A percentile compares a stretch with the other conserved stretches of the same genome.
These are phyloP conservation scores for Melinaea marsaeus DNA, from an alignment of 2,888 invertebrate genomes.

Conservation along the genomic window DNA sequence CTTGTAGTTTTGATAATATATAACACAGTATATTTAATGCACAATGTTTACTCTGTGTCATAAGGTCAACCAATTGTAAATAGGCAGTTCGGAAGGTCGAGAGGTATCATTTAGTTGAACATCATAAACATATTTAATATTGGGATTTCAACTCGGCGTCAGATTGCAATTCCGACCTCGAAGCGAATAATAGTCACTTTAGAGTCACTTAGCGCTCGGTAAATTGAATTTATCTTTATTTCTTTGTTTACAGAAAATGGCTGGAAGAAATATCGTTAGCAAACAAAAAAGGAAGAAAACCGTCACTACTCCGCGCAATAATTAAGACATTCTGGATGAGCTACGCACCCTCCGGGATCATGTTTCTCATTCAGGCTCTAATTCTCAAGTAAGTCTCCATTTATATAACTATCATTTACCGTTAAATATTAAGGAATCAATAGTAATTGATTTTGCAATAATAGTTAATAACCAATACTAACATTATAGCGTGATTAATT, in stretches of 20 bases:
- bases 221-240: slow-evolving; percentile 2
- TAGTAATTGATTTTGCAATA: background rate
- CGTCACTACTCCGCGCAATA: slow-evolving; percentile 81
- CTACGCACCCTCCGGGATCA: slow-evolving; percentile 80
- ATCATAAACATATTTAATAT: too few species aligned
- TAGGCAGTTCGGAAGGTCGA: too few species aligned
- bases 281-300: slow-evolving; percentile 75
- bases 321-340: slow-evolving; percentile 83
- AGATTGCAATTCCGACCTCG: too few species aligned
- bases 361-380: slow-evolving; percentile 78
- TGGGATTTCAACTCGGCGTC: too few species aligned
- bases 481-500: background rate
- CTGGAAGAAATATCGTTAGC: slow-evolving; percentile 79
- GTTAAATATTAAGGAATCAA: too few species aligned
- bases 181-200: too few species aligned
- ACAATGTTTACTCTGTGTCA: too few species aligned
- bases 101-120: too few species aligned
- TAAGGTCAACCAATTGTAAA: too few species aligned
- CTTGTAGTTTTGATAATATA: too few species aligned
- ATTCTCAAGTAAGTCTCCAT: slow-evolving; percentile 64
- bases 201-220: too few species aligned
- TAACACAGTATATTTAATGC: too few species aligned
- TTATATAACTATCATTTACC: background rate
- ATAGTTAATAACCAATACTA: background rate
- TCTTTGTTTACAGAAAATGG: slow-evolving; percentile 80